Evolutionary conservation across 2,797 vertebrate genomes (phyloP), one percentile per base, ranked within the genome.

Genomic region (Thalassophryne amazonica): DNA sequence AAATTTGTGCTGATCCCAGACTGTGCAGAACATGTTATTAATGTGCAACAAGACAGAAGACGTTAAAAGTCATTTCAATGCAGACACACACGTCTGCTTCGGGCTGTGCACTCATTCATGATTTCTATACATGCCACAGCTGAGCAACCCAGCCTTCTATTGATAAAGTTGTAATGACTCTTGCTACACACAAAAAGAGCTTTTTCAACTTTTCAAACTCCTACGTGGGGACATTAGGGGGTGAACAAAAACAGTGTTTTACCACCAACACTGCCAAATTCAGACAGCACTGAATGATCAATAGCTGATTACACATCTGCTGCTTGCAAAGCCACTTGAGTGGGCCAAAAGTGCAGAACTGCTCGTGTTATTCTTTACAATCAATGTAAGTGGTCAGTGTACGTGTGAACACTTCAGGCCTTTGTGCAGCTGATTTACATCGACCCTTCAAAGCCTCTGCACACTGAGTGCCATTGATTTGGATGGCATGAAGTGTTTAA

Each of bases 391-490:
- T 72, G 62, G 55, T 43, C 27, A 56, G 65, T 72, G 40, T 75
- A 71, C 80, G 60, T 81, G 63, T 69, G 75, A 78, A 85, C 76
- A 79, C 58, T 60, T 58, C 2, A 0, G 24, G 51, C 34, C 49
- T 69, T 78, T 65, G 60, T 72, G 50, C 42, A 66, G 65, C 57
- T 70, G 82, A 77, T 30, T 17, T 37, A 13, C 81, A 90, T 87
- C 63, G 87, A 90, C 87, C 46, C 33, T 35, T 66, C 60, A 46
- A 60, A 78, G 66, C 45, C 63, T 76, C 50, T 78, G 16, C 73
- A 74, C 46, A 29, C 58, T 53, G 54, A 75, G 77, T 66, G 60
- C 29, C 67, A 82, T 79, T 85, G 85, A 87, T 84, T 86, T 54
- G 30, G 58, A 60, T 60, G 61, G 71, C 85, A 75, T 74, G 63